phyloP scores from a whole-genome alignment of 2,797 vertebrate species.

The Chrosomus eos region DNA sequence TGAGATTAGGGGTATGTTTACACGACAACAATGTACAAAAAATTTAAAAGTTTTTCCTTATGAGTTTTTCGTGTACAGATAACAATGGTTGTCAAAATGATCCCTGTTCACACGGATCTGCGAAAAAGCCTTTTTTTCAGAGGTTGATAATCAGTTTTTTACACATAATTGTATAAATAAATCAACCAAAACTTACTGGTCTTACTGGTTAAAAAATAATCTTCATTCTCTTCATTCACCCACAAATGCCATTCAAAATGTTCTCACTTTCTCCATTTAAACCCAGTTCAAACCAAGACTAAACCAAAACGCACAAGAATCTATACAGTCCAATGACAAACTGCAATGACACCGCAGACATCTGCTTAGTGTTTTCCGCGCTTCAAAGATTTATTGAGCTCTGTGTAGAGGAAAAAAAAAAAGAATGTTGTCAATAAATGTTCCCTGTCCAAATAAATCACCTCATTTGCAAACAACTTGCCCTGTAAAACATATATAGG shows the following conservation, averaged over 20 bases:
- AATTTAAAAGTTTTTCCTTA: no score
- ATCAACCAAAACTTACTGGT: no score
- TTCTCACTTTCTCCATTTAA: neutral
- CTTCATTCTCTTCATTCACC: neutral
- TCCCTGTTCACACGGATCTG: neutral
- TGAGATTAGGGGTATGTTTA: neutral
- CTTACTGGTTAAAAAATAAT: neutral
- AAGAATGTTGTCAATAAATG: slow-evolving; percentile 49
- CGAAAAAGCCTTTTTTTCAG: no score
- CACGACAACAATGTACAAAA: neutral
- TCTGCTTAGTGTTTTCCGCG: slow-evolving; percentile 66
- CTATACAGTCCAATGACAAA: slow-evolving; percentile 34
- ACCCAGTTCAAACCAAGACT: neutral
- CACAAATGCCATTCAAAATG: neutral
- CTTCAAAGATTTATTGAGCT: slow-evolving; percentile 63
- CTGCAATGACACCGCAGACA: slow-evolving; percentile 60
- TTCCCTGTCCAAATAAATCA: slow-evolving; percentile 60
- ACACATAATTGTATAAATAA: no score
- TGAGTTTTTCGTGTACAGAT: neutral
- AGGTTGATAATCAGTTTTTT: no score
- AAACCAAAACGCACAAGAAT: neutral
- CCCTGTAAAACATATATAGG: slow-evolving; percentile 58
- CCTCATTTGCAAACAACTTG: slow-evolving; percentile 66
- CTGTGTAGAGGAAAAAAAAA: neutral
- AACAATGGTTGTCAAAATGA: neutral